Evolutionary conservation across 2,797 vertebrate genomes (phyloP), one percentile per base, ranked within the genome.

Genomic region (Oryzias sinensis): DNA sequence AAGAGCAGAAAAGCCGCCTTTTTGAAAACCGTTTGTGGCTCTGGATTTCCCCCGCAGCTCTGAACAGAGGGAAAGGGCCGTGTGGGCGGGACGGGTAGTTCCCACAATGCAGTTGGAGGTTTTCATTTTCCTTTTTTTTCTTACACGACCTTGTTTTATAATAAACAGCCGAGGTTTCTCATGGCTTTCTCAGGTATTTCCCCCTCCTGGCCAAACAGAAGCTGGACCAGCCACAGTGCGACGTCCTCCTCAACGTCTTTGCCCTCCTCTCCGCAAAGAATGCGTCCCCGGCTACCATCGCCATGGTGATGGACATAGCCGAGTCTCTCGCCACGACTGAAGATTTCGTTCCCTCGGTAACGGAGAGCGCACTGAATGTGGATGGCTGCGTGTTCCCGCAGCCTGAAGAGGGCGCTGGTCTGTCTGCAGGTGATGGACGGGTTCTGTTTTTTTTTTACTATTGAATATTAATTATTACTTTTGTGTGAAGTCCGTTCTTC

Each of bases 131-230:
- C 6, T 7, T 27, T 27, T 22, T 27, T 6, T 27, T 1, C 20
- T 22, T 3, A 22, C 20, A 22, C 40, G 15, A 6, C 9, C 40
- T 14, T 11, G 20, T 17, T 25, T 22, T 14, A 4, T 22, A 4
- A 4, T 48, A 48, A 24, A 25, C 4, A 14, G 7, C 6, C 7
- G 14, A 4, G 2, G 20, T 14, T 50, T 17, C 25, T n/a, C 54
- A 1, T 25, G 1, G 46, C 9, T 6, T 7, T 48, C 17, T 70
- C 77, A 99, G 97, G 55, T 99, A 89, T 82, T 96, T 96, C 61
- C 92, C 93, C 66, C 91, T 98, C 49, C 77, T 99, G 81, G 94
- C 92, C 60, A 99, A 98, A 77, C 94, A 96, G 82, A 93, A 71
- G 25, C 88, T 92, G 0, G 91, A 78, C 16, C 90, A 91, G 25